Evolutionary conservation across 2,113 vertebrate species (phyloP).

Genomic region (Cygnus atratus): DNA sequence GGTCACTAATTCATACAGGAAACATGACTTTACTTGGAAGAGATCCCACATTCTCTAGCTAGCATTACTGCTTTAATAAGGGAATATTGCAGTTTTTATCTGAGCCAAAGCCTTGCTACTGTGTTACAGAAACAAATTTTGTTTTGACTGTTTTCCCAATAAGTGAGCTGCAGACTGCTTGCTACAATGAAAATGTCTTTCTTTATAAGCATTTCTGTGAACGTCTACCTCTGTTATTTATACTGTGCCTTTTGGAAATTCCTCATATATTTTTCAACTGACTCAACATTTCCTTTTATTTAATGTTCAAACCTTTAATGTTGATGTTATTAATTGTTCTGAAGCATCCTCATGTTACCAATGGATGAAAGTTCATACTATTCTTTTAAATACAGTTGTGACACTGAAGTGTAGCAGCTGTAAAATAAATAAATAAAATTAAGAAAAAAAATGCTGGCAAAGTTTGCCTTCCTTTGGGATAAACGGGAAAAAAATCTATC

Average conservation of each 20-base stretch:
- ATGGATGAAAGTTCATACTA: background rate
- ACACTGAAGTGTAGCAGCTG: background rate
- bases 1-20: background rate
- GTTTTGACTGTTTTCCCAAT: background rate
- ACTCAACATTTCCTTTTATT: background rate
- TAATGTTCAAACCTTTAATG: background rate
- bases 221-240: background rate
- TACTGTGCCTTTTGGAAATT: background rate
- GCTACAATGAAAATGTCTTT: background rate
- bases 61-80: background rate
- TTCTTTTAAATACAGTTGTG: background rate
- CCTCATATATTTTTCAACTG: background rate
- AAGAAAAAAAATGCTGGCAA: background rate
- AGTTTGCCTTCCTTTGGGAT: background rate
- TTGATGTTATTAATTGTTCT: background rate
- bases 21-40: background rate
- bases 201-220: background rate
- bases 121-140: background rate
- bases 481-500: background rate
- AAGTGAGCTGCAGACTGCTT: background rate
- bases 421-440: background rate
- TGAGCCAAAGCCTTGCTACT: background rate
- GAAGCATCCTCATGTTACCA: background rate
- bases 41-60: background rate
- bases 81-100: background rate